A percentile compares a stretch with the other conserved stretches of the same genome.
Evolutionary conservation across 30 jellyfish, hydroid and myxozoan genomes (phyloP).

Genomic region (Hydra vulgaris): DNA sequence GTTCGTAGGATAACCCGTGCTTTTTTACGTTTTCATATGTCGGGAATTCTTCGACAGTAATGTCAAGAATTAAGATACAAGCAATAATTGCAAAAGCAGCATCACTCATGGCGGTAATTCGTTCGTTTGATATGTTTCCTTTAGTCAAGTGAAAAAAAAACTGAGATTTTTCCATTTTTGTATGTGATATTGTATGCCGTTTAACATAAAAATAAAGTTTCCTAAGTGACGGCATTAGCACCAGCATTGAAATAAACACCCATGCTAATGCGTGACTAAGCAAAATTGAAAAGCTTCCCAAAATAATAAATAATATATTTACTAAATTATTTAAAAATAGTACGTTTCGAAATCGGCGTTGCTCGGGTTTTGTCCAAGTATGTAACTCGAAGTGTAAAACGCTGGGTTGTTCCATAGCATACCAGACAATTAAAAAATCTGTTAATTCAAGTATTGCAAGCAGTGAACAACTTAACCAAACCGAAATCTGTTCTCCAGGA

Average conservation of each 20-base stretch:
- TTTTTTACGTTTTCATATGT: background rate
- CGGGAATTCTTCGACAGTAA: slow-evolving; percentile 29
- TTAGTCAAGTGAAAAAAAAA: slow-evolving; percentile 18
- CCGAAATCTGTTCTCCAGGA: slow-evolving; percentile 14
- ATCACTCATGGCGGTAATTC: slow-evolving; percentile 29
- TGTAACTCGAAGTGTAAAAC: slow-evolving; percentile 19
- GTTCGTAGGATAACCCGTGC: slow-evolving; percentile 9
- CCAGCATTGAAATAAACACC: slow-evolving; percentile 18
- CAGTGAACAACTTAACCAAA: background rate
- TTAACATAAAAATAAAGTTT: slow-evolving; percentile 5
- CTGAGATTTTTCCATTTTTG: slow-evolving; percentile 14
- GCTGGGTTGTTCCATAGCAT: slow-evolving; percentile 24
- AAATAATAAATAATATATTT: slow-evolving; percentile 3
- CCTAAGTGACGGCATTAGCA: slow-evolving; percentile 15
- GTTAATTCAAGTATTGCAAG: slow-evolving; percentile 12
- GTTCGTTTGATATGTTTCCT: slow-evolving; percentile 31
- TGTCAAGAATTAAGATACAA: slow-evolving; percentile 22
- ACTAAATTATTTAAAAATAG: background rate
- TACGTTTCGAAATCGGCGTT: slow-evolving; percentile 10
- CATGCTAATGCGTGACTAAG: slow-evolving; percentile 7
- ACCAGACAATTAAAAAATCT: background rate
- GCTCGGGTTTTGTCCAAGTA: slow-evolving; percentile 15
- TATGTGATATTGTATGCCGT: background rate
- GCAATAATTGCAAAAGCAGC: slow-evolving; percentile 40
- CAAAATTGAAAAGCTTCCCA: slow-evolving; percentile 18